These are phyloP conservation scores for Scaptomyza pallida DNA, from an alignment of 1,140 invertebrate species.

Conservation along the genomic window DNA sequence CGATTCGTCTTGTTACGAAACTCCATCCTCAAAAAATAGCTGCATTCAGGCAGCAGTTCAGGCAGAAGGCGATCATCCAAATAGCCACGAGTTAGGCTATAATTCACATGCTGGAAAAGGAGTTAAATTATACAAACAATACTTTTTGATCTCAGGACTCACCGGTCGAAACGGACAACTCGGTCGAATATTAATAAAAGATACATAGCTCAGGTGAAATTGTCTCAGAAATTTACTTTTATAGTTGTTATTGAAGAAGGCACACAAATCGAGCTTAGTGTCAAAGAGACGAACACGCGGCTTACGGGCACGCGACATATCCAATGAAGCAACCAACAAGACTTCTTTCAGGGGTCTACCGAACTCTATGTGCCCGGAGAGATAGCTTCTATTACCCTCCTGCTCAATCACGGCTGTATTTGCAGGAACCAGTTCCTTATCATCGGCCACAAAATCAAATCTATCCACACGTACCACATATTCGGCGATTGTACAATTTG, in stretches of 20 bases:
- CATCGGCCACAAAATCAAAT: constrained; percentile 43
- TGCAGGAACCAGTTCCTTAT: constrained; percentile 37
- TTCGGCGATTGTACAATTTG: constrained; percentile 4
- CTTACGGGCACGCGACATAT: constrained; percentile 33
- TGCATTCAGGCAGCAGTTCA: constrained; percentile 59
- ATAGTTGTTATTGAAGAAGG: constrained; percentile 50
- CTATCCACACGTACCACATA: constrained; percentile 47
- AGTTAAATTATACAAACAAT: not conserved
- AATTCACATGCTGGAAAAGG: constrained; percentile 51
- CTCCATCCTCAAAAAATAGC: constrained; percentile 35
- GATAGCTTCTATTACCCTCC: constrained; percentile 58
- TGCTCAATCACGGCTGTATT: constrained; percentile 50
- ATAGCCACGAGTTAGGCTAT: constrained; percentile 46
- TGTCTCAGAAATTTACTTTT: constrained; percentile 53
- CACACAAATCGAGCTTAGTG: constrained; percentile 50
- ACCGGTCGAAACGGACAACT: constrained; percentile 54
- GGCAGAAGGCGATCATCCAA: constrained; percentile 57
- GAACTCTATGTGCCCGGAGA: constrained; percentile 53
- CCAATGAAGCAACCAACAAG: constrained; percentile 29
- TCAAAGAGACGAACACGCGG: constrained; percentile 54
- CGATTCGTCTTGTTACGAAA: constrained; percentile 42
- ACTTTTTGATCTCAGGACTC: constrained; percentile 10
- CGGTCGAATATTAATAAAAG: constrained; percentile 38
- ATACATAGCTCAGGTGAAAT: constrained; percentile 41
- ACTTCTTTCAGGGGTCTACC: constrained; percentile 37